A percentile compares a stretch with the other conserved stretches of the same genome.
phyloP scores from a whole-genome alignment of 2,113 vertebrate genomes.

The Chionodraco myersi region DNA sequence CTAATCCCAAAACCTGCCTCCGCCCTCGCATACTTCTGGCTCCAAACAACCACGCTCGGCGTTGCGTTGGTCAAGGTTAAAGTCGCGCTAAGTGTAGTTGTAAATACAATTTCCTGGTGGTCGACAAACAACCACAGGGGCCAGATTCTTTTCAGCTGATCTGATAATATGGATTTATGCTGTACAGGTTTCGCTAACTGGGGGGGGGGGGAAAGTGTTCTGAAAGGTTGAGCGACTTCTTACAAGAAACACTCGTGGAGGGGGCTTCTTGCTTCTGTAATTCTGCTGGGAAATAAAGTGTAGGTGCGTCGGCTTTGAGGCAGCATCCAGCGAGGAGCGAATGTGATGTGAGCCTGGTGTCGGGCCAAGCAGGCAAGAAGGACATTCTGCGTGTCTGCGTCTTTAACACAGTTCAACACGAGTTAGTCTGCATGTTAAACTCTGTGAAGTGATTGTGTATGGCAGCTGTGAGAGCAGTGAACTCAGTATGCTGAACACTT shows the following conservation, averaged over 20 bases:
- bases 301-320: slow-evolving; percentile 20
- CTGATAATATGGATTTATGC: slow-evolving; percentile 71
- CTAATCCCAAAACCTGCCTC: slow-evolving; percentile 69
- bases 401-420: slow-evolving; percentile 46
- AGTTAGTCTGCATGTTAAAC: slow-evolving; percentile 50
- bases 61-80: slow-evolving; percentile 69
- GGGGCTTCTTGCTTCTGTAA: slow-evolving; percentile 18
- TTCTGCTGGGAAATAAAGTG: slow-evolving; percentile 39
- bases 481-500: slow-evolving; percentile 47
- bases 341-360: slow-evolving; percentile 32
- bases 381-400: slow-evolving; percentile 1
- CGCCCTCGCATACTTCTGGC: slow-evolving; percentile 56
- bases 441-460: slow-evolving; percentile 41
- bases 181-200: slow-evolving; percentile 40
- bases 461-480: slow-evolving; percentile 44
- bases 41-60: slow-evolving; percentile 30
- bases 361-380: slow-evolving; percentile 10
- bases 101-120: slow-evolving; percentile 82
- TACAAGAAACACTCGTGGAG: slow-evolving; percentile 52
- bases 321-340: background rate
- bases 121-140: slow-evolving; percentile 61
- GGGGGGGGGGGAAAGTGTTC: background rate
- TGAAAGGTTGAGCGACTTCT: slow-evolving; percentile 62
- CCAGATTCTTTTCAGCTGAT: slow-evolving; percentile 60
- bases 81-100: slow-evolving; percentile 71